Base-by-base conservation (phyloP, 1,140 invertebrate genomes). In the Pseudoatta argentina region DNA sequence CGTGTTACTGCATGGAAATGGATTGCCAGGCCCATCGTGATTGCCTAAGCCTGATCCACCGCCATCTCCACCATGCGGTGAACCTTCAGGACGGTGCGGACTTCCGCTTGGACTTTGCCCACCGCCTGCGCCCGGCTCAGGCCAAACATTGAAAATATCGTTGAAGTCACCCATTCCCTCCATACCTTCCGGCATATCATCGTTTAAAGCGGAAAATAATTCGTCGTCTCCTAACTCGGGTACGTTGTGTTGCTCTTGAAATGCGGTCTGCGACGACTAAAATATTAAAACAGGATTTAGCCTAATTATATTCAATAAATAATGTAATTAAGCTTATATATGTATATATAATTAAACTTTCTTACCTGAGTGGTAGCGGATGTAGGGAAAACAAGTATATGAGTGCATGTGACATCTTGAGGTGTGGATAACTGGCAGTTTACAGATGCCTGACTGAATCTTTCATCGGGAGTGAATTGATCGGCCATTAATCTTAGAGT, bases 301-400 rank as follows among this genome's bases (percentile, higher is more conserved):
- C 1, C 53, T 18, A n/a, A 53, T 0, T 59, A 12, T 34, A 57
- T 73, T 16, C 24, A 14, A 16, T n/a, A 85, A 67, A 71, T 48
- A 64, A 44, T 44, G 51, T 27, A 53, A 75, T 57, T 55, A 5
- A 48, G 0, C 18, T 39, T 39, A 55, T 1, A 21, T 39, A 55
- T 1, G 14, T 18, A 64, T 27, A 27, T 30, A 30, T 21, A 66
- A 78, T 53, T 39, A 16, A 69, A 67, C 4, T 69, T 76, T 61
- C 88, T 92, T 95, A 98, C 98, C 97, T 98, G 98, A 78, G 98
- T 98, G 51, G 98, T 99, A 44, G 99, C 98, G 78, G 98, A 99
- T 10, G 98, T 99, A 67, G 99, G 99, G 95, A 99, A 99, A 85
- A 99, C 99, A 85, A 99, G 96, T 89, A 99, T 99, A 94, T 99